Evolutionary conservation across 2,797 vertebrate species (phyloP).

Genomic region (Malurus leucopterus): DNA sequence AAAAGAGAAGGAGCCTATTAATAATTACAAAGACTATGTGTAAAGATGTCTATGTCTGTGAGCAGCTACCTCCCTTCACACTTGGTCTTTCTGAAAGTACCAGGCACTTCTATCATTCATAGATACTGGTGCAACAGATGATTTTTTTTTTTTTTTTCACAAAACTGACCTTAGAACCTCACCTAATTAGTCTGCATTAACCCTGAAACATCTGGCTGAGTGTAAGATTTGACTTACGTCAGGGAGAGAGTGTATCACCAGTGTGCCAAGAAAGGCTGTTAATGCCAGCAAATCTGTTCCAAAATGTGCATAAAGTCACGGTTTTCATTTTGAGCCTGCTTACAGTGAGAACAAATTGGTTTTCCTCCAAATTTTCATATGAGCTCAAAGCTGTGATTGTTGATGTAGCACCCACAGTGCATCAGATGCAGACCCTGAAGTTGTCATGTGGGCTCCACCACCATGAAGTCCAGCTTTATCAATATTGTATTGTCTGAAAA

Average conservation of each 20-base stretch:
- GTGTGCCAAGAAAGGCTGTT: background rate
- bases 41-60: background rate
- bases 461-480: background rate
- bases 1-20: background rate
- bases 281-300: background rate
- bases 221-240: background rate
- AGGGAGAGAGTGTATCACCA: background rate
- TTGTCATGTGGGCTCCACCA: rapidly evolving
- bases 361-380: background rate
- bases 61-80: background rate
- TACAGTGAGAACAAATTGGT: background rate
- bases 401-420: background rate
- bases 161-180: background rate
- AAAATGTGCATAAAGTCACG: background rate
- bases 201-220: background rate
- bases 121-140: background rate
- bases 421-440: background rate
- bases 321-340: background rate
- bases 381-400: background rate
- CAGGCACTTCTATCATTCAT: background rate
- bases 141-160: background rate
- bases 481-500: background rate
- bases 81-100: background rate
- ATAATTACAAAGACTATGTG: background rate
- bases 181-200: background rate